phyloP scores from a whole-genome alignment of 64 coral and sea anemone genomes.

The Dendrophyllia cribrosa region DNA sequence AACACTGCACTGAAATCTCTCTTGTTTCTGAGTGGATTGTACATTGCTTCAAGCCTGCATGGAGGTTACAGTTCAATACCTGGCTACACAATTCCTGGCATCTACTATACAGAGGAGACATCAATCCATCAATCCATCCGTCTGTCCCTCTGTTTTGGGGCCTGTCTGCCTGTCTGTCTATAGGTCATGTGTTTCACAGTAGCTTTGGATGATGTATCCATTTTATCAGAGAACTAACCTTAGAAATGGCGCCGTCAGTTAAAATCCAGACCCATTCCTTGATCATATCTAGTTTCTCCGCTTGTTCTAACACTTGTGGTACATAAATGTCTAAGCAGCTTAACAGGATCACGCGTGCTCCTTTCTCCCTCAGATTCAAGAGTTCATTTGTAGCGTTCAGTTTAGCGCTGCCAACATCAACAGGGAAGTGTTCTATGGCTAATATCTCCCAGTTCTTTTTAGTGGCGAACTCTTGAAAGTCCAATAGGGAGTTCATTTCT shows the following conservation, averaged over 20 bases:
- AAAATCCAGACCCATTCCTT: constrained; percentile 82
- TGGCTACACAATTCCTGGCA: no score
- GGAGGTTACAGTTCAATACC: no score
- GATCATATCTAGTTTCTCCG: constrained; percentile 67
- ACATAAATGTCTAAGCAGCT: constrained; percentile 64
- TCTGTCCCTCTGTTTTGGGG: no score
- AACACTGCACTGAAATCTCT: no score
- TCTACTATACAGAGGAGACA: no score
- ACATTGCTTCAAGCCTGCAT: no score
- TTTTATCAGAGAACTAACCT: background rate
- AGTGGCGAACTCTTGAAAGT: constrained; percentile 42
- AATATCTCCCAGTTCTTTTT: constrained; percentile 37
- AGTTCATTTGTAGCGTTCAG: constrained; percentile 73
- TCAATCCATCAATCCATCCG: no score
- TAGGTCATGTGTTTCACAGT: no score
- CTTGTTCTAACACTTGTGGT: constrained; percentile 60
- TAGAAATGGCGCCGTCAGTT: constrained; percentile 68
- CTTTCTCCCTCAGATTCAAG: constrained; percentile 68
- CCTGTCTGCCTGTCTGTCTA: no score
- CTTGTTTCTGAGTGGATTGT: no score
- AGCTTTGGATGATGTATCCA: background rate
- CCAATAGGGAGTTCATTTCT: constrained; percentile 75
- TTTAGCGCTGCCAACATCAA: background rate
- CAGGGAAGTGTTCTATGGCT: constrained; percentile 52
- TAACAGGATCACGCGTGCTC: constrained; percentile 71